phyloP scores from a whole-genome alignment of 2,888 invertebrate genomes.

The Trichacis sp. region DNA sequence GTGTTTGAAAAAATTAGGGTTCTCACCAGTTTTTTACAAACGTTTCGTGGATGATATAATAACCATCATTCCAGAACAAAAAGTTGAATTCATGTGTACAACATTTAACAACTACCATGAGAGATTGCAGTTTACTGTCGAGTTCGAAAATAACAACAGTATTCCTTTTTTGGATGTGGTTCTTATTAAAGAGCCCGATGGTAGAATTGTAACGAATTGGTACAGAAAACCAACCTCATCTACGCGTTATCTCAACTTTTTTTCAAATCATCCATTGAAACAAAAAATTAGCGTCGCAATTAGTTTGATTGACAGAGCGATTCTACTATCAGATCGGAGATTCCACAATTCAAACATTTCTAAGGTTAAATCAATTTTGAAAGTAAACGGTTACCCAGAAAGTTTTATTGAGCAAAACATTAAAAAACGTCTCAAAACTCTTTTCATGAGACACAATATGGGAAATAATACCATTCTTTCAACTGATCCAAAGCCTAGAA shows the following conservation, averaged over 20 bases:
- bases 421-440: too few relatives aligned
- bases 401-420: too few relatives aligned
- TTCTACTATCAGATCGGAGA: too few relatives aligned
- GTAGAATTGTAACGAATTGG: not conserved
- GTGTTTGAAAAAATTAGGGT: conserved; percentile 8
- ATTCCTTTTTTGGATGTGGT: conserved; percentile 1
- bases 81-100: not conserved
- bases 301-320: too few relatives aligned
- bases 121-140: not conserved
- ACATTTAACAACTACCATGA: conserved; percentile 14
- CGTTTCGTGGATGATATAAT: conserved; percentile 27
- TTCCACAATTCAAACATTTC: too few relatives aligned
- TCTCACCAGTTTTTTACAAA: conserved; percentile 2
- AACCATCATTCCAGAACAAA: conserved; percentile 8
- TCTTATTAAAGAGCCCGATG: not conserved
- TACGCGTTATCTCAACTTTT: not conserved
- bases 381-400: too few relatives aligned
- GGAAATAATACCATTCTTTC: too few relatives aligned
- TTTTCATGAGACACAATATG: too few relatives aligned
- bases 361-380: too few relatives aligned
- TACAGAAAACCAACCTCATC: not conserved
- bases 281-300: too few relatives aligned
- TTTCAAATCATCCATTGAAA: too few relatives aligned
- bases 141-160: not conserved
- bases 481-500: too few relatives aligned